Conservation (phyloP, 2,888 invertebrate genomes). For the Caenorhabditis parvicauda region DNA sequence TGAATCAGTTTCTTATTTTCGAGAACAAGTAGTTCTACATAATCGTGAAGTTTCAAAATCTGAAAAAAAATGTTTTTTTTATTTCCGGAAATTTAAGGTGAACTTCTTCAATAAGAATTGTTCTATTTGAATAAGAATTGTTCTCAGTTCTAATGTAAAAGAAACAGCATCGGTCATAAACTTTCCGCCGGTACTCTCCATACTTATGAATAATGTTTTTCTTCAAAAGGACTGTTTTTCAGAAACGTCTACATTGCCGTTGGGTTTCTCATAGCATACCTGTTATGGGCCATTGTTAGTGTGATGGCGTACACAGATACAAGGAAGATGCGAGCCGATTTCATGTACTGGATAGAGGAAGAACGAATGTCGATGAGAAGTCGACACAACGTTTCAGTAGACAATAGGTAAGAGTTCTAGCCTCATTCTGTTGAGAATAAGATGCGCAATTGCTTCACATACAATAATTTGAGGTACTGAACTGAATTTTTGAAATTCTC, state of each 20-base stretch:
- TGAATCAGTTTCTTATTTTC: not conserved
- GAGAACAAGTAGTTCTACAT: not conserved
- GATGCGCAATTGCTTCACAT: not conserved
- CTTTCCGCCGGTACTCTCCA: not conserved
- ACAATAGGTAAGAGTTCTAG: conserved; percentile 26
- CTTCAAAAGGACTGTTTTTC: not conserved
- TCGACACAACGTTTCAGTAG: conserved; percentile 36
- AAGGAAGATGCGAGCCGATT: conserved; percentile 43
- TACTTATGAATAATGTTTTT: not conserved
- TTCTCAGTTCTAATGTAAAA: no score
- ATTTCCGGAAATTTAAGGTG: no score
- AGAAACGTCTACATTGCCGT: conserved; percentile 40
- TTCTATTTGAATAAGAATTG: no score
- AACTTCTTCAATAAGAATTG: no score
- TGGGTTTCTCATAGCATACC: conserved; percentile 39
- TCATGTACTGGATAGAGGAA: conserved; percentile 55
- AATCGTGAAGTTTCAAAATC: not conserved
- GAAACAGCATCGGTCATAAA: no score
- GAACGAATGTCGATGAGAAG: conserved; percentile 43
- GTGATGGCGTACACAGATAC: conserved; percentile 38
- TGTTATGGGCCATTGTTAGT: conserved; percentile 38
- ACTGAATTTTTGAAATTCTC: not conserved
- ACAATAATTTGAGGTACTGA: not conserved
- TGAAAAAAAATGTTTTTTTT: no score
- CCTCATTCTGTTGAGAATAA: not conserved